Conservation (phyloP, 1,140 invertebrate species). For the Temnothorax longispinosus region DNA sequence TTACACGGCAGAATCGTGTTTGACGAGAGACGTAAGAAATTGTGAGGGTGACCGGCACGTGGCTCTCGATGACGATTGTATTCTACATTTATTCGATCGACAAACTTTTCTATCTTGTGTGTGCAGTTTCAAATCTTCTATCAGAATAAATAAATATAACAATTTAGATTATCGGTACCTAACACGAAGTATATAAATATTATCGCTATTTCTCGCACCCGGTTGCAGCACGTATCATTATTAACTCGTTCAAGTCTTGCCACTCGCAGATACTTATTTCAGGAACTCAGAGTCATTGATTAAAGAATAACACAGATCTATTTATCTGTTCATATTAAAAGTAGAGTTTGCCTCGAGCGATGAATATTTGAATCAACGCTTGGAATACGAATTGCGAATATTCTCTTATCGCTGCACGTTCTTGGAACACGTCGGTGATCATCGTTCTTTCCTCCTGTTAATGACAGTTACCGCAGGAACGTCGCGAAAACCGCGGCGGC, state of each 20-base stretch:
- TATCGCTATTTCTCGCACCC: not conserved
- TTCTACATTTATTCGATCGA: not conserved
- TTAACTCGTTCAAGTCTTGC: not conserved
- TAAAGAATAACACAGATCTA: not conserved
- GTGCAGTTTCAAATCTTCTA: not conserved
- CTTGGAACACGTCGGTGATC: slow-evolving; percentile 34
- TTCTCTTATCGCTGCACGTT: slow-evolving; percentile 19
- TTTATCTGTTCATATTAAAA: not conserved
- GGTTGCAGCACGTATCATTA: not conserved
- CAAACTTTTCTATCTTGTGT: not conserved
- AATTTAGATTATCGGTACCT: not conserved
- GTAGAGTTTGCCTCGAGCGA: not conserved
- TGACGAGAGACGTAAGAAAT: not conserved
- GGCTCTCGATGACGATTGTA: not conserved
- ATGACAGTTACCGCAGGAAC: slow-evolving; percentile 38
- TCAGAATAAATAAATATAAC: not conserved
- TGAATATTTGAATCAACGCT: not conserved
- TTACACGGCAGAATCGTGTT: slow-evolving; percentile 31
- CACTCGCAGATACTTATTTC: not conserved
- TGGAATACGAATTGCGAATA: not conserved
- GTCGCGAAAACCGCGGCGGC: slow-evolving; percentile 53
- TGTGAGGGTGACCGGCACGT: not conserved
- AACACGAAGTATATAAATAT: not conserved
- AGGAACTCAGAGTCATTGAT: not conserved
- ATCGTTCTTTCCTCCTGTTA: slow-evolving; percentile 35